These are phyloP conservation scores for Acanthis flammea DNA, from an alignment of 2,797 vertebrate species.

Conservation along the genomic window DNA sequence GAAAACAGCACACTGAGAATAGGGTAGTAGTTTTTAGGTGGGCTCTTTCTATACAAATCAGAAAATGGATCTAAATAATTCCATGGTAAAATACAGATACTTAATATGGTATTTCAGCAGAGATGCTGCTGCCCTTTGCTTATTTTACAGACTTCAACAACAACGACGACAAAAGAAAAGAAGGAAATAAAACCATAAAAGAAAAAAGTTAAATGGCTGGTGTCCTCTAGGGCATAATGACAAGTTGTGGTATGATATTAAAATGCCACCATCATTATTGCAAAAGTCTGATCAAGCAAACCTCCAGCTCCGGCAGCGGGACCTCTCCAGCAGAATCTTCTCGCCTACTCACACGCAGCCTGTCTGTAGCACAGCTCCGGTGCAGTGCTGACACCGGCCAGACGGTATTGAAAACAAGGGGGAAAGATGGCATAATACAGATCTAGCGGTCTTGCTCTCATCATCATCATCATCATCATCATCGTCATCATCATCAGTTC, in stretches of 20 bases:
- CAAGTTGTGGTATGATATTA: conserved; percentile 50
- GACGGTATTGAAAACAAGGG: conserved; percentile 38
- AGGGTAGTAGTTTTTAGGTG: conserved; percentile 55
- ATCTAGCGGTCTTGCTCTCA: conserved; percentile 61
- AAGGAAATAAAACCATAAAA: conserved; percentile 50
- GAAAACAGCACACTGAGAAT: conserved; percentile 52
- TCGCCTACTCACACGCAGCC: conserved; percentile 57
- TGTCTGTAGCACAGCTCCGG: conserved; percentile 52
- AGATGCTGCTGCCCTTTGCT: conserved; percentile 66
- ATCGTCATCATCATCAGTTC: conserved; percentile 26
- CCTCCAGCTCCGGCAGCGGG: conserved; percentile 41
- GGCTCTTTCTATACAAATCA: conserved; percentile 68
- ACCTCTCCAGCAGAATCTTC: conserved; percentile 64
- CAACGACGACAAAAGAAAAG: conserved; percentile 32
- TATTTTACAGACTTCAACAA: conserved; percentile 69
- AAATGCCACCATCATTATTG: conserved; percentile 66
- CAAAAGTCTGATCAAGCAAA: conserved; percentile 66
- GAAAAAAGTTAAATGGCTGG: conserved; percentile 69
- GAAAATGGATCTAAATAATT: conserved; percentile 56
- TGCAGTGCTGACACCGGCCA: conserved; percentile 42
- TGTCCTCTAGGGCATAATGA: conserved; percentile 64
- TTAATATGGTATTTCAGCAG: conserved; percentile 55
- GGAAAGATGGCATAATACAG: conserved; percentile 28
- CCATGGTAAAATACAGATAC: conserved; percentile 63
- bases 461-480: conserved; percentile 4